These are phyloP conservation scores for Luidia sarsii DNA, from an alignment of 53 echinoderm and acorn worm genomes.

Conservation along the genomic window DNA sequence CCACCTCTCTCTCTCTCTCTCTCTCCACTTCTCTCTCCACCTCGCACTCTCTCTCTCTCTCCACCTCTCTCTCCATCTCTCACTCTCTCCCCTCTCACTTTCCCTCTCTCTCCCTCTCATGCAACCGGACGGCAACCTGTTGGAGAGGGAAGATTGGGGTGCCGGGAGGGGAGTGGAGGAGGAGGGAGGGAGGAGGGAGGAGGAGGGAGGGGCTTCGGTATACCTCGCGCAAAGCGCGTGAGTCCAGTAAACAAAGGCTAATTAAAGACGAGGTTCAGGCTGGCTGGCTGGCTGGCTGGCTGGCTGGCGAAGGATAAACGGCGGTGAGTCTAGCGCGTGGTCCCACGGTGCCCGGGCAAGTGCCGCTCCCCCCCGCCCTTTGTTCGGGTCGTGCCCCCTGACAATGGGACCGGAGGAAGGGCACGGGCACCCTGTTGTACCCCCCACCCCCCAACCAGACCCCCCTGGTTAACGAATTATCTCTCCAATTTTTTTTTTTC, in stretches of 20 bases:
- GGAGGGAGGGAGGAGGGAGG: not conserved
- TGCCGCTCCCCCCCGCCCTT: slow-evolving; percentile 18
- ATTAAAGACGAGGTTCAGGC: slow-evolving; percentile 41
- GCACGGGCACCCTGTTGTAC: slow-evolving; percentile 37
- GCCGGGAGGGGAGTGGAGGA: too few relatives aligned
- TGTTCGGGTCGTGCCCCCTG: too few relatives aligned
- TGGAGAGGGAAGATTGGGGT: not conserved
- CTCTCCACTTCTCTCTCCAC: too few relatives aligned
- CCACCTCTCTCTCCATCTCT: too few relatives aligned
- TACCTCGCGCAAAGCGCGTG: slow-evolving; percentile 42
- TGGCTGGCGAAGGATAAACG: slow-evolving; percentile 26
- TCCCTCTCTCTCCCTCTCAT: too few relatives aligned
- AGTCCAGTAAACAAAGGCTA: slow-evolving; percentile 52
- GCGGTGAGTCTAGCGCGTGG: slow-evolving; percentile 37
- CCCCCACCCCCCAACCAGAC: not conserved
- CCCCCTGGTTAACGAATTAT: slow-evolving; percentile 55
- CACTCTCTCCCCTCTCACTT: too few relatives aligned
- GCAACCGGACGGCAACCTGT: too few relatives aligned
- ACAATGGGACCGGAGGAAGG: slow-evolving; percentile 25
- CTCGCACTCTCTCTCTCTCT: too few relatives aligned
- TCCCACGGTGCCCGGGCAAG: slow-evolving; percentile 36
- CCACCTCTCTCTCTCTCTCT: too few relatives aligned
- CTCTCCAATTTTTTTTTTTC: not conserved
- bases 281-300: not conserved
- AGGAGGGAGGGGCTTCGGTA: not conserved